phyloP scores from a whole-genome alignment of 2,888 invertebrate species.

The Drosophila colorata region DNA sequence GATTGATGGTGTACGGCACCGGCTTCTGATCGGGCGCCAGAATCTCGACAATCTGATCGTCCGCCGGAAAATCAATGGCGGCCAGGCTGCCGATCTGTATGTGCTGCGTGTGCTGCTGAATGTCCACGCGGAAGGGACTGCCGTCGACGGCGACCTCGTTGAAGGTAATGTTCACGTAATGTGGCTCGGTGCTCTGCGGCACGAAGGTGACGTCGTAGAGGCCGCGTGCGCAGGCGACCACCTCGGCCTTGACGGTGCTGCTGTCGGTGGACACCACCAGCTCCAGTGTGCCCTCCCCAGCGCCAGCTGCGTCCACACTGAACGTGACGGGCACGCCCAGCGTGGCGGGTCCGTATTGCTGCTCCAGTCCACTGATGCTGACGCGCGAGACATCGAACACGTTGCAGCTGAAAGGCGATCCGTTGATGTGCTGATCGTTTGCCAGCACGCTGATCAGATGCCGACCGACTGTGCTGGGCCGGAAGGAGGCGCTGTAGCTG shows the following conservation, averaged over 20 bases:
- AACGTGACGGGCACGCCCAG: slow-evolving; percentile 95
- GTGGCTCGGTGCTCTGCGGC: slow-evolving; percentile 94
- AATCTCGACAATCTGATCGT: slow-evolving; percentile 89
- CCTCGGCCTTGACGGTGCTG: slow-evolving; percentile 95
- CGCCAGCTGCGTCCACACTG: slow-evolving; percentile 97
- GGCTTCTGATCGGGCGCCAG: slow-evolving; percentile 88
- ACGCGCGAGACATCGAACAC: slow-evolving; percentile 96
- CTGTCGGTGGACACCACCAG: slow-evolving; percentile 95
- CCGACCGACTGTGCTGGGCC: slow-evolving; percentile 94
- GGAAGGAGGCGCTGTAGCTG: slow-evolving; percentile 91
- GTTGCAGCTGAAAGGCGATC: slow-evolving; percentile 97
- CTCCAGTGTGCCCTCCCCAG: slow-evolving; percentile 96
- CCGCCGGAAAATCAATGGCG: slow-evolving; percentile 88
- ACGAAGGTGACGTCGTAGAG: slow-evolving; percentile 96
- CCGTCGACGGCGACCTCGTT: slow-evolving; percentile 96
- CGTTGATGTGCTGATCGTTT: slow-evolving; percentile 93
- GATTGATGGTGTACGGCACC: slow-evolving; percentile 87
- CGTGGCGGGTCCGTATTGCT: slow-evolving; percentile 84
- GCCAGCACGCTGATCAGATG: slow-evolving; percentile 93
- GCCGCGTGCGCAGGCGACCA: slow-evolving; percentile 94
- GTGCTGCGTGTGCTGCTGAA: slow-evolving; percentile 90
- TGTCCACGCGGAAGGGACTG: slow-evolving; percentile 94
- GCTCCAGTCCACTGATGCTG: slow-evolving; percentile 89
- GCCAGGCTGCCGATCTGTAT: slow-evolving; percentile 88
- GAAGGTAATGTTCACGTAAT: slow-evolving; percentile 97